Evolutionary conservation across 2,797 vertebrate species (phyloP), one percentile per base, ranked within the genome.

Genomic region (Anguilla marmorata): DNA sequence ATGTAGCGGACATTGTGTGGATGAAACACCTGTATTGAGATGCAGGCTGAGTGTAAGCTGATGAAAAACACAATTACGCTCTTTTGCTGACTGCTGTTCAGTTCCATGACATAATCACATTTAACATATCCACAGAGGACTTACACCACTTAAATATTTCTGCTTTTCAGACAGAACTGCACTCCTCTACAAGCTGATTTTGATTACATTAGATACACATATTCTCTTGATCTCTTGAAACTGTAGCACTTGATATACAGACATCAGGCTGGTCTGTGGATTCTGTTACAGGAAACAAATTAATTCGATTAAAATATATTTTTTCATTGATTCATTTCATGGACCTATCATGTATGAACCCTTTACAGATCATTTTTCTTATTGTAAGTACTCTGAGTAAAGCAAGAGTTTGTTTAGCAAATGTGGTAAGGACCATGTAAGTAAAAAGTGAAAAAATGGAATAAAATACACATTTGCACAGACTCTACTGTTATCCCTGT

Each of bases 241-340:
- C 60, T 60, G 21, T 60, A 60, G 58, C 58, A 60, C 14, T 19
- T 16, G 58, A 11, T 56, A 11, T 56, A 56, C 16, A 66, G 5
- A 66, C 12, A 66, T 66, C 0, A 24, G 58, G 16, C 58, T n/a
- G 21, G n/a, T 66, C 21, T 66, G 3, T 66, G 1, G n/a, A 66
- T 66, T 66, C 11, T 72, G 24, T 11, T 33, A 72, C 30, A 1
- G 69, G 21, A 72, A 72, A 72, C 30, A 79, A 14, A 79, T 45
- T 2, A 45, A 86, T 27, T 76, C 66, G 45, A 66, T 37, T 56
- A 86, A 48, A 48, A 86, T 63, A 66, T 58, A n/a, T 86, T 86
- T 86, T 85, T 60, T 60, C 12, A 60, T 60, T 21, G 12, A 60
- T 60, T 21, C 12, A 60, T 60, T 60, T 21, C 58, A 16, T 3